Evolutionary conservation across 2,888 invertebrate species (phyloP), one percentile per base, ranked within the genome.

Genomic region (Amphipoea oculea): DNA sequence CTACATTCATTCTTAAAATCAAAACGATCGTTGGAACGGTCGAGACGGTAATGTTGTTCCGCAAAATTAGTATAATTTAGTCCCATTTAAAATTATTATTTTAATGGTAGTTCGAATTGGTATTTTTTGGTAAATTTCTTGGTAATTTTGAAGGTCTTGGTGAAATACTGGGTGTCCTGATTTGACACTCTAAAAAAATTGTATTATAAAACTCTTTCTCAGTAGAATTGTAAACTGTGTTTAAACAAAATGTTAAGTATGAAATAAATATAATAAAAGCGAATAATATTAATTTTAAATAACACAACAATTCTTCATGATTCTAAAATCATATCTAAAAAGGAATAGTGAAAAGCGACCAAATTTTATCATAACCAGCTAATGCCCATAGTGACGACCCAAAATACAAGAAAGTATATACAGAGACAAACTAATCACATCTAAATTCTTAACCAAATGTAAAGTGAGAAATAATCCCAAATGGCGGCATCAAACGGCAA

Each of bases 401-500:
- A 17, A 29, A 29, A 54, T 36, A 71, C 4, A 23, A 63, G 20
- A 54, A n/a, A n/a, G n/a, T 0, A 42, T 17, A 42, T n/a, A n/a
- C 2, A 57, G 48, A 63, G 0, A 17, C 40, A 65, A 65, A 23
- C 5, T 57, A 60, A 40, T 20, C 2, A 66, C 45, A 63, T 63
- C 7, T 4, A 23, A 62, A 80, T 42, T 63, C 1, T 40, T 72
- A 72, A 40, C 5, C 45, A 23, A 60, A 76, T 45, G 9, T 68
- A 12, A 72, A 75, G 80, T 73, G 45, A 29, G 66, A 48, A 76
- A 81, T 29, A 87, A 90, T 79, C 29, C 82, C 93, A 93, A 70
- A 97, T 97, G 95, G 96, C 97, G 84, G 96, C 96, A 0, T 94
- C 96, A 14, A 97, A 95, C 90, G 96, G 96, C 0, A 95, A 95